These are phyloP conservation scores for Mesembrinibis cayennensis DNA, from an alignment of 2,113 vertebrate species.

Conservation along the genomic window DNA sequence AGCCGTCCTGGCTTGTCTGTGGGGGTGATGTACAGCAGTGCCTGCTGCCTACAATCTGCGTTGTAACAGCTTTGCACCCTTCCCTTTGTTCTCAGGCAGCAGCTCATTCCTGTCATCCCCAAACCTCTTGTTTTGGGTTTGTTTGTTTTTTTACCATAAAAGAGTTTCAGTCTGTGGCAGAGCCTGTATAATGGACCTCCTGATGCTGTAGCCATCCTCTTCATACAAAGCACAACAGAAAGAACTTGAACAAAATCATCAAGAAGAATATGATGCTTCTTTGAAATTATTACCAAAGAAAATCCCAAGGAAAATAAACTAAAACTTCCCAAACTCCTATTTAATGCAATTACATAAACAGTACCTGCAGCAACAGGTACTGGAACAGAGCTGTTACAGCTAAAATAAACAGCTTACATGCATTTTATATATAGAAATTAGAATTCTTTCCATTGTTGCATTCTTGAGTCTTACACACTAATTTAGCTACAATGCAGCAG, in stretches of 20 bases:
- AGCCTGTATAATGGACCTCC: neutral
- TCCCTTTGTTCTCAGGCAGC: neutral
- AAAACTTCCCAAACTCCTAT: neutral
- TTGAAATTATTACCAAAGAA: neutral
- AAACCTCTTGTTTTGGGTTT: neutral
- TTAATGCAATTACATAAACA: neutral
- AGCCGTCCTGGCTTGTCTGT: neutral
- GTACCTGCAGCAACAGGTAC: neutral
- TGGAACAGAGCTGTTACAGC: neutral
- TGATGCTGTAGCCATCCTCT: neutral
- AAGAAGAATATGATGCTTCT: neutral
- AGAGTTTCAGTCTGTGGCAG: neutral
- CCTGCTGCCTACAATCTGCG: neutral
- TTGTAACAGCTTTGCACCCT: neutral
- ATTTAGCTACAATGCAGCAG: constrained; percentile 63
- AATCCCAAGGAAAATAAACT: neutral
- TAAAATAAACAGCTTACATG: neutral
- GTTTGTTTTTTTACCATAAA: neutral
- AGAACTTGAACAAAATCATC: neutral
- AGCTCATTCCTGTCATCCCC: neutral
- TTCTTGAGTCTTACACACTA: constrained; percentile 55
- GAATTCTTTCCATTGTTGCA: constrained; percentile 21
- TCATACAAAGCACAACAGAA: neutral
- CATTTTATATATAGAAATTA: constrained; percentile 41
- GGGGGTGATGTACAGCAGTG: neutral